Conservation (phyloP, 2,113 vertebrate genomes). For the Microtus montanus region DNA sequence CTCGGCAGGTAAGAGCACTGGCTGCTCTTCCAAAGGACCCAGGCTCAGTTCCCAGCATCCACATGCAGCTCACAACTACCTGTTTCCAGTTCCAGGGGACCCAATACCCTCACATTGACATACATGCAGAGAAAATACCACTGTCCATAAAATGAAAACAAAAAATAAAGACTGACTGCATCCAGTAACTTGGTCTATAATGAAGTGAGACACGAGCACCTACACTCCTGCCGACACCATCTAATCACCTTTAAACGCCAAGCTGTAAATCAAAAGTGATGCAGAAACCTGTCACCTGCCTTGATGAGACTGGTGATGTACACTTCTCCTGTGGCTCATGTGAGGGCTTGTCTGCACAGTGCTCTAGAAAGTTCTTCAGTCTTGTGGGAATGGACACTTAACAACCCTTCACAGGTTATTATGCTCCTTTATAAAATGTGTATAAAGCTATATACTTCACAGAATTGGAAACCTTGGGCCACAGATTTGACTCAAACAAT, state of each 20-base stretch:
- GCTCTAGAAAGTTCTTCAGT: slow-evolving; percentile 7
- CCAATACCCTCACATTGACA: not conserved
- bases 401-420: not conserved
- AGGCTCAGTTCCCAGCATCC: not conserved
- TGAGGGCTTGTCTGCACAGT: not conserved
- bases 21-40: not conserved
- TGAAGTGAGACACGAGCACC: not conserved
- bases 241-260: slow-evolving; percentile 15
- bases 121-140: not conserved
- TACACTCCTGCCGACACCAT: not conserved
- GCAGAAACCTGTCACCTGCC: not conserved
- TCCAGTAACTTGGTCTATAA: not conserved
- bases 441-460: not conserved
- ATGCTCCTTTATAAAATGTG: not conserved
- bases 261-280: not conserved
- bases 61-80: not conserved
- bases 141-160: not conserved
- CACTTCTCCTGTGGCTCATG: not conserved
- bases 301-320: not conserved
- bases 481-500: not conserved
- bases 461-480: not conserved
- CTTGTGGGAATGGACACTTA: not conserved
- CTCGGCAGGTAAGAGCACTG: not conserved
- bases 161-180: not conserved
- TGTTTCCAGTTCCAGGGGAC: not conserved